Conservation (phyloP, 30 jellyfish, hydroid and myxozoan species). For the Hydra vulgaris region DNA sequence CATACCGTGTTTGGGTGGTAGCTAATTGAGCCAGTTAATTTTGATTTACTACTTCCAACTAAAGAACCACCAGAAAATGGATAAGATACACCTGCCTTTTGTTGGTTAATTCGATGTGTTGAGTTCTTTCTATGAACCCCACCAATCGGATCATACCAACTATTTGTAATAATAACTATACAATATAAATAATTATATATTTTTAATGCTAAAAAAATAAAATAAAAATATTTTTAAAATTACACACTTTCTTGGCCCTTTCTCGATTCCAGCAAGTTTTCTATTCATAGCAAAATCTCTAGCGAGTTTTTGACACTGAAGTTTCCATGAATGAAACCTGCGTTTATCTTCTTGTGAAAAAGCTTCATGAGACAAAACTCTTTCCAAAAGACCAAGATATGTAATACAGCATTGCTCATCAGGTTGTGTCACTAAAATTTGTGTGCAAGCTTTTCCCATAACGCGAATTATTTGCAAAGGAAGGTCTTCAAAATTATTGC, state of each 20-base stretch:
- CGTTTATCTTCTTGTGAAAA: constrained; percentile 73
- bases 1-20: constrained; percentile 54
- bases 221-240: not conserved
- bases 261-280: constrained; percentile 87
- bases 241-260: constrained; percentile 77
- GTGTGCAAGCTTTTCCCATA: constrained; percentile 99
- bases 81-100: constrained; percentile 58
- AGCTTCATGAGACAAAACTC: constrained; percentile 93
- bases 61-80: constrained; percentile 79
- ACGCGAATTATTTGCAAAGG: constrained; percentile 85
- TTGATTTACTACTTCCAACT: constrained; percentile 59
- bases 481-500: constrained; percentile 60
- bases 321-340: constrained; percentile 82
- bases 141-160: constrained; percentile 95
- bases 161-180: too few species aligned
- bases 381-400: constrained; percentile 78
- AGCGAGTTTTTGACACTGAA: constrained; percentile 84
- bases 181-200: not conserved
- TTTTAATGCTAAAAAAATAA: not conserved
- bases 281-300: constrained; percentile 84
- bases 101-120: constrained; percentile 60
- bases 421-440: constrained; percentile 80
- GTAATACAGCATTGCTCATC: constrained; percentile 91
- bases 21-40: constrained; percentile 60
- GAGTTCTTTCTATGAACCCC: constrained; percentile 60